phyloP scores from a whole-genome alignment of 2,888 invertebrate species.

The Cantharis flavilabris region DNA sequence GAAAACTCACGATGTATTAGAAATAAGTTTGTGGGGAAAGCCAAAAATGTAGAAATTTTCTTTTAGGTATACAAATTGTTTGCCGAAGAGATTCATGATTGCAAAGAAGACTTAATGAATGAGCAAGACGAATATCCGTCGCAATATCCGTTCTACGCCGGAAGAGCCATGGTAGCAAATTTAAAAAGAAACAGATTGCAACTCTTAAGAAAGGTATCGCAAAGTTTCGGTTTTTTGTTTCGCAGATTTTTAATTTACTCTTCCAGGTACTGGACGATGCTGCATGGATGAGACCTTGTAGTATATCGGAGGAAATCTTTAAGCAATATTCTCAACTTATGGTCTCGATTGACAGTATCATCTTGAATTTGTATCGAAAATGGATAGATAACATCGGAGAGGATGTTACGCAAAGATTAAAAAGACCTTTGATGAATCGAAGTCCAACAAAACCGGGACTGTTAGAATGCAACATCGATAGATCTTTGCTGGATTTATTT shows the following conservation, averaged over 20 bases:
- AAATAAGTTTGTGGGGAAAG: neutral
- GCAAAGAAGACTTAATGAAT: constrained; percentile 70
- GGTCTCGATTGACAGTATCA: constrained; percentile 62
- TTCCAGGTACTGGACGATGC: constrained; percentile 69
- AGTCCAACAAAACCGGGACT: constrained; percentile 67
- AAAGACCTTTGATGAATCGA: constrained; percentile 74
- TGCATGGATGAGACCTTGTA: constrained; percentile 77
- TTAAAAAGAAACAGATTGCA: constrained; percentile 69
- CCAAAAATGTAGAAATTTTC: neutral
- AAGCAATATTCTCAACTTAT: constrained; percentile 68
- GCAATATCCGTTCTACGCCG: constrained; percentile 72
- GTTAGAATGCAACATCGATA: constrained; percentile 81
- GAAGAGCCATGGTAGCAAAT: constrained; percentile 69
- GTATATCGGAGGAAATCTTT: constrained; percentile 72
- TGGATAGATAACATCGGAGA: constrained; percentile 66
- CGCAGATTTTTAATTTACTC: neutral
- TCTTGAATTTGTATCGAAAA: constrained; percentile 59
- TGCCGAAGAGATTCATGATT: constrained; percentile 72
- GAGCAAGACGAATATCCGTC: constrained; percentile 66
- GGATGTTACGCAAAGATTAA: constrained; percentile 63
- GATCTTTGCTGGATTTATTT: constrained; percentile 69
- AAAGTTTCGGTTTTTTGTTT: neutral
- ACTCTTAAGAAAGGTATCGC: constrained; percentile 61
- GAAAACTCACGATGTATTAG: constrained; percentile 64
- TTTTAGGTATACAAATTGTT: constrained; percentile 75